Base-by-base conservation (phyloP, 1,140 invertebrate genomes). In the Drosophila lini region DNA sequence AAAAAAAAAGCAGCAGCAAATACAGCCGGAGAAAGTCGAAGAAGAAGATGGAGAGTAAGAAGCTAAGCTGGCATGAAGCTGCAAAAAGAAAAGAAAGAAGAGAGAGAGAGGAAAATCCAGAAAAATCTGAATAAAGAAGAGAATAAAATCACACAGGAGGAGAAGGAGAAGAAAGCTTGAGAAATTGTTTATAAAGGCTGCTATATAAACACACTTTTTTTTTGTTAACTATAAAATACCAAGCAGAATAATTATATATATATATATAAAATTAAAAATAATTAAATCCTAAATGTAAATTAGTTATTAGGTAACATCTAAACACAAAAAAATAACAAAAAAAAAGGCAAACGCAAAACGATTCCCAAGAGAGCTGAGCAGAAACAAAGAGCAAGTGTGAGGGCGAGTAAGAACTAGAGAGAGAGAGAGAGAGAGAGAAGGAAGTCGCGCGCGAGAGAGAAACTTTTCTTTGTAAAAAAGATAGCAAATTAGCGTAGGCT, bases 161-260 rank as follows among this genome's bases (percentile, higher is more conserved):
- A 32, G 16, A 16, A 25, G 31, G 19, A 74, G 41, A 13, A 42
- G n/a, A 44, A 58, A 42, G 67, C 56, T 52, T 55, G 56, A 57
- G 55, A 57, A 75, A 45, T 81, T 86, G 82, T 86, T 86, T 83
- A 83, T 80, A 77, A 86, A 86, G 79, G 82, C 83, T 86, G 81
- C 78, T 86, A 76, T 82, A 79, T 76, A 80, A 55, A 70, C 50
- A 74, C 40, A 68, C 36, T 69, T 83, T 80, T 48, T 84, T 85
- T 85, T 85, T 85, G 74, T 85, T 85, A 88, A 82, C 67, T 82
- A 77, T 82, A 88, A 52, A 79, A 58, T 60, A 75, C 70, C 68
- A 74, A 83, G 59, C 77, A 83, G 60, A 77, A 89, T 81, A 81
- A 74, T 84, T 76, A 52, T 52, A 50, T 50, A 50, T 52, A 52